A percentile compares a stretch with the other conserved stretches of the same genome.
Conservation (phyloP, 92 coral and sea anemone species). For the Epizoanthus illoricatus region DNA sequence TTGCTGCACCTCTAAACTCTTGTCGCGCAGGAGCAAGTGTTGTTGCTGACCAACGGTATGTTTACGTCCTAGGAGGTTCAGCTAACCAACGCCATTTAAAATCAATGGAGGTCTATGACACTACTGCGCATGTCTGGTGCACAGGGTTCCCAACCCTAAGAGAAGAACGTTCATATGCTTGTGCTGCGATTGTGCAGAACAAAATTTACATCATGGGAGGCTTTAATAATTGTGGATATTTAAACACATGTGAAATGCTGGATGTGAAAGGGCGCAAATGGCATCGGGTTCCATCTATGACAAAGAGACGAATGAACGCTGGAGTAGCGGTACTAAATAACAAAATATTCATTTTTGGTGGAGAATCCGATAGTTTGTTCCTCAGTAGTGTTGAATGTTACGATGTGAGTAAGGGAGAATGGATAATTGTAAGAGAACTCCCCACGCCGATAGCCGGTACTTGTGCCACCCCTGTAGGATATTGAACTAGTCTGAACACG, state of each 20-base stretch:
- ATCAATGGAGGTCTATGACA: constrained; percentile 25
- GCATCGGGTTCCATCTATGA: constrained; percentile 51
- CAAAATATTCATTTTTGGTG: constrained; percentile 55
- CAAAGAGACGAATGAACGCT: constrained; percentile 50
- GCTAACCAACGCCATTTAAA: constrained; percentile 8
- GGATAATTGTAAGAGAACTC: constrained; percentile 37
- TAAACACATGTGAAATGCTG: constrained; percentile 52
- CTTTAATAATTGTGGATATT: constrained; percentile 38
- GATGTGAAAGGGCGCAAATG: constrained; percentile 33
- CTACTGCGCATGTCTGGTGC: constrained; percentile 16
- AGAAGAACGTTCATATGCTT: constrained; percentile 55
- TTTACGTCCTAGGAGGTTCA: constrained; percentile 59
- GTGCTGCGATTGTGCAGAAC: constrained; percentile 40
- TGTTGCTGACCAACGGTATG: constrained; percentile 36
- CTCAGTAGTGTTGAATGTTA: constrained; percentile 53
- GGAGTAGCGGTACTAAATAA: constrained; percentile 37
- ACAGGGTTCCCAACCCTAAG: constrained; percentile 34
- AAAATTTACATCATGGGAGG: constrained; percentile 62
- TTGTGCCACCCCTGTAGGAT: constrained; percentile 3
- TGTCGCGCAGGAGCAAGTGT: constrained; percentile 56
- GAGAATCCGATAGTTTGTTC: constrained; percentile 46
- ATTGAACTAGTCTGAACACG: too few relatives aligned
- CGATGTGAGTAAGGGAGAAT: constrained; percentile 26
- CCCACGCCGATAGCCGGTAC: constrained; percentile 51
- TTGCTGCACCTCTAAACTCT: constrained; percentile 45